Conservation (phyloP, 2,797 vertebrate species). For the Hafferia zeledoni region DNA sequence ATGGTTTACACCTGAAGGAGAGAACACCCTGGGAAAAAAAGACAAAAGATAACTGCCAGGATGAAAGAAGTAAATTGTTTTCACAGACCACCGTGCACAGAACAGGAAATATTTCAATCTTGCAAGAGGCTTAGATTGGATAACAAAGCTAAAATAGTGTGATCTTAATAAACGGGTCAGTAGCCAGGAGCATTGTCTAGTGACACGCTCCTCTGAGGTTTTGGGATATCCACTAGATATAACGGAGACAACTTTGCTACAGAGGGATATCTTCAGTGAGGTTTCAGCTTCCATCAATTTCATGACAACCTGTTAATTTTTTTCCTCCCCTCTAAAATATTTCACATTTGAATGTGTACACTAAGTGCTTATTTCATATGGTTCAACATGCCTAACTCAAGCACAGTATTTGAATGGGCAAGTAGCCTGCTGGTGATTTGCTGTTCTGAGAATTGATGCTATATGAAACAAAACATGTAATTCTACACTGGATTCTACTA, state of each 20-base stretch:
- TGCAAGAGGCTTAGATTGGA: neutral
- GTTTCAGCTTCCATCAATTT: neutral
- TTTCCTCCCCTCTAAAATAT: accelerated
- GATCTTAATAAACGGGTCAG: neutral
- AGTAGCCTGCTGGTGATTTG: neutral
- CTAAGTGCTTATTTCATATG: neutral
- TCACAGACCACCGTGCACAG: neutral
- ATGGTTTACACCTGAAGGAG: neutral
- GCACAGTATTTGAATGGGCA: neutral
- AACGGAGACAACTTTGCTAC: neutral
- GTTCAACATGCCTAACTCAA: neutral
- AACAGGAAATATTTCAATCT: neutral
- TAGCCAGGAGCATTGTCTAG: neutral
- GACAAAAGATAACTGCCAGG: neutral
- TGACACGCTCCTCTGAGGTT: neutral
- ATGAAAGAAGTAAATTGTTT: neutral
- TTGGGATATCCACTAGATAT: neutral
- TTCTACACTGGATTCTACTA: neutral
- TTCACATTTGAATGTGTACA: neutral
- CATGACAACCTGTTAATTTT: neutral
- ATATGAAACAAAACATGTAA: neutral
- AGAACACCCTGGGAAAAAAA: neutral
- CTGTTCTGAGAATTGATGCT: neutral
- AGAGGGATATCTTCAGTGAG: neutral
- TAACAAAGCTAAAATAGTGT: neutral